A percentile compares a stretch with the other conserved stretches of the same genome.
These are phyloP conservation scores for Glomeris marginata DNA, from an alignment of 2,888 invertebrate species.

Conservation along the genomic window DNA sequence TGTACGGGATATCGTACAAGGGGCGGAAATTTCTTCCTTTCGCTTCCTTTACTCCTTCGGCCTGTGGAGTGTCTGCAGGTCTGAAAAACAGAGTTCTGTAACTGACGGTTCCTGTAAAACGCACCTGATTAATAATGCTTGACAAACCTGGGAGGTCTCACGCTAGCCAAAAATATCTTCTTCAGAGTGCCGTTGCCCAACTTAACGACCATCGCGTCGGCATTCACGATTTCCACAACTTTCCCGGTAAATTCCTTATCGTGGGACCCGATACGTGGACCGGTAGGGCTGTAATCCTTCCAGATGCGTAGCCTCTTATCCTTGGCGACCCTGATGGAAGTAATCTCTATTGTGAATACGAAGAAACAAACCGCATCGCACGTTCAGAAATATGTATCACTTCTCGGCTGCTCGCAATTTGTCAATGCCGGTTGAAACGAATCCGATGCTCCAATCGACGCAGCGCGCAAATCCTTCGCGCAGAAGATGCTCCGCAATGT, in stretches of 20 bases:
- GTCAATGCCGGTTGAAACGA: slow-evolving; percentile 64
- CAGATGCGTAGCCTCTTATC: slow-evolving; percentile 73
- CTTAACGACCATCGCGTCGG: slow-evolving; percentile 81
- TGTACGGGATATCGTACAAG: slow-evolving; percentile 94
- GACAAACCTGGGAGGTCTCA: slow-evolving; percentile 76
- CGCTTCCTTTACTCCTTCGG: slow-evolving; percentile 40
- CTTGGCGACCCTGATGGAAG: slow-evolving; percentile 50
- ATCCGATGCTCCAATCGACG: slow-evolving; percentile 81
- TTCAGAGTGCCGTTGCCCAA: slow-evolving; percentile 57
- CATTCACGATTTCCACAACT: slow-evolving; percentile 82
- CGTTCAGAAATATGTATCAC: slow-evolving; percentile 22
- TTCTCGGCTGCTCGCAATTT: slow-evolving; percentile 71
- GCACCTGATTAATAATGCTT: background rate
- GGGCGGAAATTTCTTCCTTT: slow-evolving; percentile 46
- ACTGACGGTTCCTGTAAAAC: background rate
- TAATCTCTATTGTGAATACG: background rate
- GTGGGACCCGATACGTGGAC: slow-evolving; percentile 55
- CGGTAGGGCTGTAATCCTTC: slow-evolving; percentile 70
- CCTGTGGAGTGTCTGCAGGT: slow-evolving; percentile 30
- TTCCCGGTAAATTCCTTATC: slow-evolving; percentile 67
- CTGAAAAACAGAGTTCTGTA: background rate
- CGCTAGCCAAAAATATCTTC: slow-evolving; percentile 90
- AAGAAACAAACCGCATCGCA: background rate
- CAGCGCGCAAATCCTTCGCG: slow-evolving; percentile 86
- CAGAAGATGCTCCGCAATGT: slow-evolving; percentile 84